A percentile compares a stretch with the other conserved stretches of the same genome.
phyloP scores from a whole-genome alignment of 2,113 vertebrate genomes.

The Oncorhynchus nerka region DNA sequence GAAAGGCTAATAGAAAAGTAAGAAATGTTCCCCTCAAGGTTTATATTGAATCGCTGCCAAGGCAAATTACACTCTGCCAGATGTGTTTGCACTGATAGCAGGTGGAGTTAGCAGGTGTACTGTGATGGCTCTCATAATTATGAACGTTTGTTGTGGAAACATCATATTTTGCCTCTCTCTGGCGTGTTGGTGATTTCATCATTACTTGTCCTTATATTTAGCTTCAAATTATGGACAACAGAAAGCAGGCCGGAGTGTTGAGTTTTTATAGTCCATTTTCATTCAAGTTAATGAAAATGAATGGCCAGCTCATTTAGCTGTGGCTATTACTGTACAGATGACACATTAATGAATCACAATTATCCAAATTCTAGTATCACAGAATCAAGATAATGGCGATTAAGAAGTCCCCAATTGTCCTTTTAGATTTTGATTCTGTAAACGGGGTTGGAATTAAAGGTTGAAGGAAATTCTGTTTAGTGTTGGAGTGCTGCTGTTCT shows the following conservation, averaged over 20 bases:
- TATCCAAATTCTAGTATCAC: neutral
- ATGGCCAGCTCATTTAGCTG: neutral
- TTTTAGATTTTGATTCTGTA: too few species aligned
- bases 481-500: too few species aligned
- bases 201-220: neutral
- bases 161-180: neutral
- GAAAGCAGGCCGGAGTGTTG: neutral
- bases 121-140: neutral
- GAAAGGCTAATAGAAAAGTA: neutral
- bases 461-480: neutral
- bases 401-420: too few species aligned
- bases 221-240: neutral
- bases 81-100: constrained; percentile 1
- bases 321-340: neutral
- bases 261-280: neutral
- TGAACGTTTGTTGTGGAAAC: neutral
- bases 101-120: constrained; percentile 1
- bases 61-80: constrained; percentile 6
- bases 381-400: neutral
- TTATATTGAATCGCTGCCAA: constrained; percentile 7
- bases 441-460: too few species aligned
- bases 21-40: neutral
- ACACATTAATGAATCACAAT: neutral
- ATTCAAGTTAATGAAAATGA: neutral
- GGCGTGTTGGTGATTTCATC: neutral